These are phyloP conservation scores for Platalea minor DNA, from an alignment of 2,797 vertebrate species.

Conservation along the genomic window DNA sequence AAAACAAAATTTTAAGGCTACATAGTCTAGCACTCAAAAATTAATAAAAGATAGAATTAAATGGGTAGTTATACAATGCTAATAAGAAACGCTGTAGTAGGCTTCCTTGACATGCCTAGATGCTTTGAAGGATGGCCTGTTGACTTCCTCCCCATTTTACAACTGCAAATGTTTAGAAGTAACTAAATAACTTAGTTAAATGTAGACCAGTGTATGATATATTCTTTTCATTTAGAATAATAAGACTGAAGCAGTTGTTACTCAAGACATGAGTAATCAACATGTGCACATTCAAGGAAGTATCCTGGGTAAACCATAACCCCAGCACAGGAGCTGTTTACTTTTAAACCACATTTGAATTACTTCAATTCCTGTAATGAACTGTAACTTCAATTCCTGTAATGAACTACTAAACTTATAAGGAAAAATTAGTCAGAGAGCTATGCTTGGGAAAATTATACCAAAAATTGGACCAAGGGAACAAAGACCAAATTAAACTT, in stretches of 20 bases:
- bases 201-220: neutral
- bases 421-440: neutral
- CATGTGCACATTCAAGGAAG: neutral
- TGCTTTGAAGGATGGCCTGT: neutral
- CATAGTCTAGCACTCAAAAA: neutral
- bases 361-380: neutral
- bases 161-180: neutral
- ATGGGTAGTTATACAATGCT: neutral
- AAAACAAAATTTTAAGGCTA: neutral
- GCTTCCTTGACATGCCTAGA: neutral
- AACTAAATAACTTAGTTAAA: neutral
- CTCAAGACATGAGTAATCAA: neutral
- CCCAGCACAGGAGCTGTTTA: neutral
- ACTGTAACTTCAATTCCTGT: neutral
- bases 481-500: neutral
- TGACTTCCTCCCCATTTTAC: neutral
- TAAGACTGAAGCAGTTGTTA: neutral
- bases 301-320: neutral
- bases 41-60: neutral
- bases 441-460: neutral
- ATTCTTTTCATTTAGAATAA: neutral
- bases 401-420: neutral
- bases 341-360: neutral
- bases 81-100: neutral
- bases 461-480: neutral